Evolutionary conservation across 2,113 vertebrate species (phyloP), one percentile per base, ranked within the genome.

Genomic region (Rhinopithecus roxellana): DNA sequence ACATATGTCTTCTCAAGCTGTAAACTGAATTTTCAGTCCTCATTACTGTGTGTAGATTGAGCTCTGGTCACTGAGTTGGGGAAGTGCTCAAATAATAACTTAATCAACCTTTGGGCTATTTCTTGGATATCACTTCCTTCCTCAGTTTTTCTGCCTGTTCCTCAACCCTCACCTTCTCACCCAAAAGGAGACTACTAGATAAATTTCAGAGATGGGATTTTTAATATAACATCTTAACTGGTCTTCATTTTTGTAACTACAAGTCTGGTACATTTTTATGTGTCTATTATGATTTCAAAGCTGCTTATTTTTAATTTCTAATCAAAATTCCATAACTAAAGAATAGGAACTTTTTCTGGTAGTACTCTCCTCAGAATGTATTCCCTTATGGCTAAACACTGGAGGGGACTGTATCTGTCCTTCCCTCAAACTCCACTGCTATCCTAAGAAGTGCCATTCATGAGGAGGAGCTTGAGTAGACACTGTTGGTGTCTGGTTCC

Each of bases 11-110:
- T 43, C 69, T 90, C 13, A 13, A 59, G 32, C 80, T 96, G 55
- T 96, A 89, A 94, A 79, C 97, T 96, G 94, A 90, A 89, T 92
- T 85, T 84, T 74, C 93, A 91, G 69, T 95, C 64, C 1, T 96
- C 0, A 40, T 92, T 80, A 81, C 20, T 55, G 30, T 84, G 74
- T 94, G 59, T n/a, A 93, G 70, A 45, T 45, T 13, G 27, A 45
- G 6, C 17, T 43, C 27, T 5, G 12, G 32, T 87, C 17, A 18
- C 74, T 30, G 22, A 52, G 0, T n/a, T 18, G 40, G 43, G 25
- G 5, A 48, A 32, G 50, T 78, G 57, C 9, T 35, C 38, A 20
- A 38, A 14, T 5, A 8, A 12, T 30, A 43, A 40, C 35, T 67
- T 43, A 7, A 0, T 13, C 23, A 61, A n/a, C 8, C 12, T 27